Conservation (phyloP, 2,797 vertebrate genomes). For the Pelodytes ibericus region DNA sequence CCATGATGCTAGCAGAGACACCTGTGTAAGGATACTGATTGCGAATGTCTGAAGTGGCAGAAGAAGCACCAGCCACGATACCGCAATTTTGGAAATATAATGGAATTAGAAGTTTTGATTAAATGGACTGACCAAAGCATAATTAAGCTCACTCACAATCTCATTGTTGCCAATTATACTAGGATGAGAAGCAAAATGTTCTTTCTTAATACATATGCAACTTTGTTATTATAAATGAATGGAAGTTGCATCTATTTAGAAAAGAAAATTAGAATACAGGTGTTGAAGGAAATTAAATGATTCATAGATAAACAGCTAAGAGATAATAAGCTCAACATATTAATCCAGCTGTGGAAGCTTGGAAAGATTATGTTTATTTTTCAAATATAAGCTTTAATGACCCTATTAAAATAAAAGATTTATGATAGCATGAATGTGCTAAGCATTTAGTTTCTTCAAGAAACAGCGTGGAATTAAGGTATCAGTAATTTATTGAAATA, state of each 20-base stretch:
- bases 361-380: slow-evolving; percentile 51
- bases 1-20: too few species aligned
- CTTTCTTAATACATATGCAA: too few species aligned
- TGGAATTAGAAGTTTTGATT: too few species aligned
- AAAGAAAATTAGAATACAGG: slow-evolving; percentile 34
- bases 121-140: too few species aligned
- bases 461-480: not conserved
- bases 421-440: slow-evolving; percentile 18
- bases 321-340: slow-evolving; percentile 40
- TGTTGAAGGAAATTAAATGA: slow-evolving; percentile 35
- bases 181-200: too few species aligned
- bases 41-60: too few species aligned
- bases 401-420: slow-evolving; percentile 50
- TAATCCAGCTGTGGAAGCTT: slow-evolving; percentile 36
- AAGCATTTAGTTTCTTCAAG: slow-evolving; percentile 18
- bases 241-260: slow-evolving; percentile 19
- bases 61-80: too few species aligned
- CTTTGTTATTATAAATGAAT: too few species aligned
- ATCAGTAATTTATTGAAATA: not conserved
- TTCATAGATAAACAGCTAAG: slow-evolving; percentile 46
- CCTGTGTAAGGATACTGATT: too few species aligned
- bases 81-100: too few species aligned
- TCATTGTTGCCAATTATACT: too few species aligned
- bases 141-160: too few species aligned
- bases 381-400: slow-evolving; percentile 48